A percentile compares a stretch with the other conserved stretches of the same genome.
These are phyloP conservation scores for Drosophila phalerata DNA, from an alignment of 2,888 invertebrate genomes.

Conservation along the genomic window DNA sequence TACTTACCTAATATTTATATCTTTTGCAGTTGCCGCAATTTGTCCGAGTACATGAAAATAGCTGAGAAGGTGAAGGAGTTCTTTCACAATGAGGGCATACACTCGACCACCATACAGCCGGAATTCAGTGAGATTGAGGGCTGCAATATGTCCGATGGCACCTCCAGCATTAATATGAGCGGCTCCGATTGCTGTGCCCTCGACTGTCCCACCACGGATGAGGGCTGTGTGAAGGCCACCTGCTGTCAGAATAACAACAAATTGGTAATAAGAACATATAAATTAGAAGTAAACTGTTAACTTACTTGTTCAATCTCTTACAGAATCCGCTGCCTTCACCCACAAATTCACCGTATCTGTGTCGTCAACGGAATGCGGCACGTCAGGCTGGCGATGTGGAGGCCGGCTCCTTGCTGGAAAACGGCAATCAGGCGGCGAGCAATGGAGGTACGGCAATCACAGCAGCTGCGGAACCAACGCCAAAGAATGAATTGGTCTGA, in stretches of 20 bases:
- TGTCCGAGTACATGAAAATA: slow-evolving; percentile 98
- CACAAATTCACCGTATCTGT: slow-evolving; percentile 92
- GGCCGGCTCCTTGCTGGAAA: slow-evolving; percentile 84
- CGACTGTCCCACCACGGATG: slow-evolving; percentile 94
- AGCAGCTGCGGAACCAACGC: slow-evolving; percentile 52
- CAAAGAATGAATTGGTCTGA: slow-evolving; percentile 84
- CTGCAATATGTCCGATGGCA: slow-evolving; percentile 85
- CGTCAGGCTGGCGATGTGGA: slow-evolving; percentile 86
- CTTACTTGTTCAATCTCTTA: slow-evolving; percentile 7
- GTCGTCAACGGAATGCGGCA: slow-evolving; percentile 91
- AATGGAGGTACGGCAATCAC: slow-evolving; percentile 57
- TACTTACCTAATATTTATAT: slow-evolving; percentile 13
- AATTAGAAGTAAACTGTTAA: neutral
- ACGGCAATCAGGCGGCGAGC: slow-evolving; percentile 59
- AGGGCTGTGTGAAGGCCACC: slow-evolving; percentile 93
- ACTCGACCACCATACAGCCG: slow-evolving; percentile 99
- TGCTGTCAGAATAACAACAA: slow-evolving; percentile 89
- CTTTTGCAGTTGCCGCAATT: slow-evolving; percentile 91
- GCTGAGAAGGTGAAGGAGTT: slow-evolving; percentile 98
- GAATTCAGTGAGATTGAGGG: slow-evolving; percentile 95
- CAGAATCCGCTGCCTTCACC: slow-evolving; percentile 89
- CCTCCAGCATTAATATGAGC: slow-evolving; percentile 86
- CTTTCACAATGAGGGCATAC: slow-evolving; percentile 99
- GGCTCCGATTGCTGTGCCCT: slow-evolving; percentile 90
- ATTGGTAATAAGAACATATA: slow-evolving; percentile 61